Percentiles rank a stretch among this genome's conserved stretches.
These are phyloP conservation scores for Psettodes erumei DNA, from an alignment of 2,113 vertebrate genomes.

Conservation along the genomic window DNA sequence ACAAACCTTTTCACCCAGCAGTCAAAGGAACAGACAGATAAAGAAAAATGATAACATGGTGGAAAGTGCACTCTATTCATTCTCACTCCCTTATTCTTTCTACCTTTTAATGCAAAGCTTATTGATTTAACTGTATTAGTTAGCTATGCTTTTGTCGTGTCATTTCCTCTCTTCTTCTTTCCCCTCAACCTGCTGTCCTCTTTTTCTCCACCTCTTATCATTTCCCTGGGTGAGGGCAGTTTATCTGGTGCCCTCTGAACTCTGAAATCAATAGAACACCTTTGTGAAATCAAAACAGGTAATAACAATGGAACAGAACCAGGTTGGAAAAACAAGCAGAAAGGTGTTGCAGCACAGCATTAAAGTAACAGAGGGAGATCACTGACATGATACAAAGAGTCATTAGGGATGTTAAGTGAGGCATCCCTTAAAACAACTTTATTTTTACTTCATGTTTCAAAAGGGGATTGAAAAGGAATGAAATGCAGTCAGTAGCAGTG, in stretches of 20 bases:
- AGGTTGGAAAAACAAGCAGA: conserved; percentile 3
- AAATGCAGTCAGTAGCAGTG: not conserved
- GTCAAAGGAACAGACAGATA: conserved; percentile 51
- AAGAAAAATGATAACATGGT: conserved; percentile 44
- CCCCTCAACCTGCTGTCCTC: conserved; percentile 8
- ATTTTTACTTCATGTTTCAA: conserved; percentile 29
- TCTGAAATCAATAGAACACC: conserved; percentile 63
- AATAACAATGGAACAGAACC: conserved; percentile 9
- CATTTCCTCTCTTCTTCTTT: conserved; percentile 31
- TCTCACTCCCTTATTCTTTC: conserved; percentile 38
- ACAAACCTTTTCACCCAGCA: conserved; percentile 53
- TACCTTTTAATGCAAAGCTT: conserved; percentile 65
- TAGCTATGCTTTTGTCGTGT: conserved; percentile 40
- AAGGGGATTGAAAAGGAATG: conserved; percentile 40
- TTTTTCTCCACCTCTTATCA: conserved; percentile 27
- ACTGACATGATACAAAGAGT: conserved; percentile 15
- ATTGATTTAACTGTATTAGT: conserved; percentile 77
- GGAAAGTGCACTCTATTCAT: conserved; percentile 44
- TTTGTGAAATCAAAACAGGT: conserved; percentile 43
- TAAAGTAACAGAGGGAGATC: conserved; percentile 15
- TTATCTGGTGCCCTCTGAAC: conserved; percentile 66
- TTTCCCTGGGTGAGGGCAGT: conserved; percentile 33
- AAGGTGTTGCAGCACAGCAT: not conserved
- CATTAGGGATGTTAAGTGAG: conserved; percentile 22
- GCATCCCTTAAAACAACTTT: conserved; percentile 20